Percentiles rank a stretch among this genome's conserved stretches.
These are phyloP conservation scores for Grapholita molesta DNA, from an alignment of 1,140 invertebrate species.

Conservation along the genomic window DNA sequence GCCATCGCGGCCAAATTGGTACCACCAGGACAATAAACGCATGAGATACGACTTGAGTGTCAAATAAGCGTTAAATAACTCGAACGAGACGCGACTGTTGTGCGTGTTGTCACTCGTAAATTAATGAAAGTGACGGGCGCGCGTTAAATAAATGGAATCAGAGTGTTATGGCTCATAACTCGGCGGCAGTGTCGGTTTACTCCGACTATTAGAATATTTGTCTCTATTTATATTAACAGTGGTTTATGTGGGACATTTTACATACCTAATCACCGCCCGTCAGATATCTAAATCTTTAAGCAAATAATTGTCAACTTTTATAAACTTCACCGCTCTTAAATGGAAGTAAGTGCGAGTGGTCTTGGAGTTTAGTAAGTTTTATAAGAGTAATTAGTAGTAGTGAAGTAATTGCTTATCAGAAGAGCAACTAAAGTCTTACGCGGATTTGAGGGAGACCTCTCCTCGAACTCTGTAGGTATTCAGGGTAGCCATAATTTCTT, in stretches of 20 bases:
- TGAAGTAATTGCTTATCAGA: background rate
- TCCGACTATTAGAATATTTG: conserved; percentile 3
- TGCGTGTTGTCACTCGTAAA: conserved; percentile 64
- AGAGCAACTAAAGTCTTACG: no score
- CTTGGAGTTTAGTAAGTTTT: background rate
- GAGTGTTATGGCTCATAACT: conserved; percentile 68
- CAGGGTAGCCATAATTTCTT: background rate
- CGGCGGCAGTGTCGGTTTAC: conserved; percentile 38
- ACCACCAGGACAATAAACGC: conserved; percentile 48
- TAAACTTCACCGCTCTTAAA: no score
- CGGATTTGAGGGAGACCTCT: no score
- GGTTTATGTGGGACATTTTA: background rate
- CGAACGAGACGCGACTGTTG: conserved; percentile 56
- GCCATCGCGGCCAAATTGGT: conserved; percentile 39
- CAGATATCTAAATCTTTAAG: background rate
- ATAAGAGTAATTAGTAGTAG: background rate
- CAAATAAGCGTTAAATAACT: conserved; percentile 68
- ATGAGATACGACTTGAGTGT: conserved; percentile 58
- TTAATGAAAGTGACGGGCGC: conserved; percentile 61
- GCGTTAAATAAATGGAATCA: conserved; percentile 68
- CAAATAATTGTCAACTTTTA: background rate
- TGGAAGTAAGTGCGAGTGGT: no score
- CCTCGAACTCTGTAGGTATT: background rate
- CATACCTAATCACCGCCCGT: background rate
- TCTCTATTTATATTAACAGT: conserved; percentile 14